A percentile compares a stretch with the other conserved stretches of the same genome.
Conservation (phyloP, 2,113 vertebrate species). For the Crotalus tigris region DNA sequence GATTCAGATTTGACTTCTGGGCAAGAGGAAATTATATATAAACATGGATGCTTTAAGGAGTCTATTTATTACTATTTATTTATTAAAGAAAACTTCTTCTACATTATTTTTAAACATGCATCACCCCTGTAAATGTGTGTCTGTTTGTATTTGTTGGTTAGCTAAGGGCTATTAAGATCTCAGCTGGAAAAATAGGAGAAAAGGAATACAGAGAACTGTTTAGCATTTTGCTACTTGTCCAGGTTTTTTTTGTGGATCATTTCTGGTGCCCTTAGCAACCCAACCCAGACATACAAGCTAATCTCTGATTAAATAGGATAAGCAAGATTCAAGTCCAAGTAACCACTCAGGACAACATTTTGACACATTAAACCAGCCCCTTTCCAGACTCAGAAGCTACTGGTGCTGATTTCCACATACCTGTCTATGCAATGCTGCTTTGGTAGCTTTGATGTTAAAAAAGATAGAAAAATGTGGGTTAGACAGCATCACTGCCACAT, state of each 20-base stretch:
- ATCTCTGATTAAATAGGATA: not conserved
- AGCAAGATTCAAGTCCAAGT: not conserved
- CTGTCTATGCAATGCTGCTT: not conserved
- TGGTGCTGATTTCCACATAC: not conserved
- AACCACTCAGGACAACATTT: not conserved
- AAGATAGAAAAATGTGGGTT: too few relatives aligned
- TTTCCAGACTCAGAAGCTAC: not conserved
- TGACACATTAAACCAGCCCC: not conserved
- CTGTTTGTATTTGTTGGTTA: not conserved
- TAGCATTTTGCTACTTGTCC: not conserved
- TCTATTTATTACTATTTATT: not conserved
- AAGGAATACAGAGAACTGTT: not conserved
- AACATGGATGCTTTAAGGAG: not conserved
- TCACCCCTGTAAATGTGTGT: not conserved
- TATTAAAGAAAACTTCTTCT: not conserved
- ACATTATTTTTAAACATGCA: not conserved
- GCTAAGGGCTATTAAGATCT: not conserved
- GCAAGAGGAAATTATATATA: not conserved
- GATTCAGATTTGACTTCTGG: not conserved
- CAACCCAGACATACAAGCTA: not conserved
- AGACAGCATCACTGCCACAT: too few relatives aligned
- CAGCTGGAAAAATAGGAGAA: not conserved
- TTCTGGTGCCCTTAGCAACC: not conserved
- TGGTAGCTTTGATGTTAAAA: not conserved
- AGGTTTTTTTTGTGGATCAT: not conserved